Evolutionary conservation across 2,888 invertebrate species (phyloP).

Genomic region (Plutella xylostella): DNA sequence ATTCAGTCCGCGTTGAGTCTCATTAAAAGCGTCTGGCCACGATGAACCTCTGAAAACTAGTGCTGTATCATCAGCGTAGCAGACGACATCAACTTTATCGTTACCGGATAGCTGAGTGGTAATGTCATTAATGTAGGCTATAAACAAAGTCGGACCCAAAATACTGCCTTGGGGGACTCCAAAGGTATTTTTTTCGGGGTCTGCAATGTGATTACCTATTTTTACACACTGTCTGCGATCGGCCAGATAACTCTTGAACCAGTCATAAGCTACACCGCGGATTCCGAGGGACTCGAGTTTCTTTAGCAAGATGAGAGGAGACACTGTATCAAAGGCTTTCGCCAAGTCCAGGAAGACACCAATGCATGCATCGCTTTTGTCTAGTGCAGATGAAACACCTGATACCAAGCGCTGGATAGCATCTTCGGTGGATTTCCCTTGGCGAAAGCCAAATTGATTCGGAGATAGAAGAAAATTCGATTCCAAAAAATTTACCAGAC

Average conservation of each 20-base stretch:
- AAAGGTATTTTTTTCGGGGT: neutral
- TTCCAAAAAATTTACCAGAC: slow-evolving; percentile 9
- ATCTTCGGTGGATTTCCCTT: slow-evolving; percentile 7
- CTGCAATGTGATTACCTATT: neutral
- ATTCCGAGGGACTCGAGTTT: neutral
- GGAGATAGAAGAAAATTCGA: neutral
- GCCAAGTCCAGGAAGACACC: neutral
- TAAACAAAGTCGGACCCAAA: neutral
- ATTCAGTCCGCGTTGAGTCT: neutral
- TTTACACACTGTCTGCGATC: neutral
- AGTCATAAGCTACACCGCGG: neutral
- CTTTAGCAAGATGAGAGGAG: slow-evolving; percentile 4
- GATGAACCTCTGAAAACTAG: neutral
- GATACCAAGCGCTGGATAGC: slow-evolving; percentile 1
- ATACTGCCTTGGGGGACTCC: neutral
- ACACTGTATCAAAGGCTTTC: neutral
- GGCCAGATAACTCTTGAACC: slow-evolving; percentile 5
- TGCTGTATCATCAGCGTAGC: neutral
- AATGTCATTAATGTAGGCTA: slow-evolving; percentile 10
- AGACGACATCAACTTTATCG: too few relatives aligned
- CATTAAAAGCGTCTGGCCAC: neutral
- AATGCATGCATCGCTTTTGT: neutral
- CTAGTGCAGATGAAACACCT: neutral
- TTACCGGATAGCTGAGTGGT: neutral
- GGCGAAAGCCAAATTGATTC: slow-evolving; percentile 13